Evolutionary conservation across 2,888 invertebrate genomes (phyloP).

Genomic region (Hypomecis punctinalis): DNA sequence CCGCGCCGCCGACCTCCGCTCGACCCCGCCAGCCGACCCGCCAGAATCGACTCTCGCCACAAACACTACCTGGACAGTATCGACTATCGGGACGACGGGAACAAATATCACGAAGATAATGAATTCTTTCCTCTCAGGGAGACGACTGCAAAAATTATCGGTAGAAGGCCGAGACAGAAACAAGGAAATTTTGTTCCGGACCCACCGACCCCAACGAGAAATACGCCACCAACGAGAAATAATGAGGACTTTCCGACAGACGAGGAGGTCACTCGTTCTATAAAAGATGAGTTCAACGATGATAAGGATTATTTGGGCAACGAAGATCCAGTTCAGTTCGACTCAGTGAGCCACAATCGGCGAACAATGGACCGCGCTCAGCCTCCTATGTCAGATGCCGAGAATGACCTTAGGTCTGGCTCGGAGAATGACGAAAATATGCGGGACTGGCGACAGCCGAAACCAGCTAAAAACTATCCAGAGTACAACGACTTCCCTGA

Average conservation of each 20-base stretch:
- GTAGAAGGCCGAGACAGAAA: constrained; percentile 64
- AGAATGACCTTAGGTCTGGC: not conserved
- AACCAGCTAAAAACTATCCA: constrained; percentile 44
- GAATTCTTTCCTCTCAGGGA: constrained; percentile 42
- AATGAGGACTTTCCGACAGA: not conserved
- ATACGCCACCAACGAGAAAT: not conserved
- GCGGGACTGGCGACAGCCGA: constrained; percentile 27
- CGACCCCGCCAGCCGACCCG: not conserved
- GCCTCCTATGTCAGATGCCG: not conserved
- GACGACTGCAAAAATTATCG: constrained; percentile 51
- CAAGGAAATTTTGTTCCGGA: constrained; percentile 29
- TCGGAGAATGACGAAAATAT: constrained; percentile 13
- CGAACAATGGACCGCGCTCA: not conserved
- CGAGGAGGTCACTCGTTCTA: not conserved
- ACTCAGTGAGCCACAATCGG: not conserved
- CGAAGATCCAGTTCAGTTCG: not conserved
- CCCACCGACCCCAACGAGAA: not conserved
- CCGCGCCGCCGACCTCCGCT: constrained; percentile 1
- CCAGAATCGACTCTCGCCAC: constrained; percentile 1
- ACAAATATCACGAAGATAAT: constrained; percentile 48
- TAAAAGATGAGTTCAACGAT: not conserved
- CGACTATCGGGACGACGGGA: constrained; percentile 48
- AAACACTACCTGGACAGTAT: constrained; percentile 43
- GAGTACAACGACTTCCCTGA: constrained; percentile 70
- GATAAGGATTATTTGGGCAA: constrained; percentile 9